A percentile compares a stretch with the other conserved stretches of the same genome.
phyloP scores from a whole-genome alignment of 1,140 invertebrate species.

The Meloidogyne floridensis region DNA sequence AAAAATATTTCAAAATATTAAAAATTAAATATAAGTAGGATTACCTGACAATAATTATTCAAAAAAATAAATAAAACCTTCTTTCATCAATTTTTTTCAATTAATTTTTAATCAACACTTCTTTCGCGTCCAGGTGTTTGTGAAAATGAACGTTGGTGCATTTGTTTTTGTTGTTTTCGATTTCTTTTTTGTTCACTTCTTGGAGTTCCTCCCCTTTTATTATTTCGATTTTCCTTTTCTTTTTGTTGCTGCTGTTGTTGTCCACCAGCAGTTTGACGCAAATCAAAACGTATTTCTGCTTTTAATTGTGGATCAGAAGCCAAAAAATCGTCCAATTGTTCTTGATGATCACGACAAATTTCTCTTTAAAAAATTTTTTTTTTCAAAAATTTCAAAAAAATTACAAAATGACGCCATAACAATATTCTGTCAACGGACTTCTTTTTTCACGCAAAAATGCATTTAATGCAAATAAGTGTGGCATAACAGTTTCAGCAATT shows the following conservation, averaged over 20 bases:
- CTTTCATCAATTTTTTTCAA: no score
- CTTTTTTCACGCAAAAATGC: slow-evolving; percentile 37
- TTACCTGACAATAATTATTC: no score
- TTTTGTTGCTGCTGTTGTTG: neutral
- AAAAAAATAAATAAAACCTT: no score
- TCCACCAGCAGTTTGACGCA: slow-evolving; percentile 15
- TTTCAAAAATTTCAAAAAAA: neutral
- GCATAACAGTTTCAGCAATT: slow-evolving; percentile 39
- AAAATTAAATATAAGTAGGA: no score
- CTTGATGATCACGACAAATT: slow-evolving; percentile 36
- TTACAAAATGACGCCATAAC: slow-evolving; percentile 30
- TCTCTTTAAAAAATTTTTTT: slow-evolving; percentile 32
- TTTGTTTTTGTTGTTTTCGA: no score
- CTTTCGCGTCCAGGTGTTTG: no score
- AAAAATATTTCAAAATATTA: no score
- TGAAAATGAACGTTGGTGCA: no score
- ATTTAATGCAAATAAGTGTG: slow-evolving; percentile 35
- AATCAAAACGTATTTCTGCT: slow-evolving; percentile 42
- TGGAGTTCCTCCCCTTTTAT: no score
- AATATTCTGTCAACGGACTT: slow-evolving; percentile 6
- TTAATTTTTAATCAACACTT: no score
- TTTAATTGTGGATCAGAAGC: slow-evolving; percentile 39
- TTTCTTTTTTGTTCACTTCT: no score
- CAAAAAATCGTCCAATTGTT: slow-evolving; percentile 44
- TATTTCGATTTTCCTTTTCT: neutral